phyloP scores from a whole-genome alignment of 2,797 vertebrate species.

The Acipenser transmontanus region DNA sequence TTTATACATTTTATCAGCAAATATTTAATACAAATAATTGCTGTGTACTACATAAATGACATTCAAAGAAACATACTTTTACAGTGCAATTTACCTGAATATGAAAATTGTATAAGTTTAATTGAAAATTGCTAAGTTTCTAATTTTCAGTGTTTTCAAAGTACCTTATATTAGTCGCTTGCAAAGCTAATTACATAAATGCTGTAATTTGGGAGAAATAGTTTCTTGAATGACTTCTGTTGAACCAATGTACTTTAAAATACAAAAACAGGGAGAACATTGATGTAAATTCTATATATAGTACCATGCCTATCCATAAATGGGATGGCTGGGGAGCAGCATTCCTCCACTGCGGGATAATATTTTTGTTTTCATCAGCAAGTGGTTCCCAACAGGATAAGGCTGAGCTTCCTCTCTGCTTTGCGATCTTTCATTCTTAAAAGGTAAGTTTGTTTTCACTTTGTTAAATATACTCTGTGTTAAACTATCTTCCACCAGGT shows the following conservation, averaged over 20 bases:
- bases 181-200: too few species aligned
- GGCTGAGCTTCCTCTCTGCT: constrained; percentile 53
- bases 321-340: constrained; percentile 70
- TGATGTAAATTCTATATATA: constrained; percentile 86
- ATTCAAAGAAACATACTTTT: too few species aligned
- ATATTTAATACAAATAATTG: too few species aligned
- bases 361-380: constrained; percentile 77
- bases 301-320: constrained; percentile 80
- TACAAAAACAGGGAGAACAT: constrained; percentile 51
- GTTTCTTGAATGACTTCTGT: too few species aligned
- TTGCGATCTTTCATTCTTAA: constrained; percentile 52
- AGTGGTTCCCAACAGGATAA: constrained; percentile 61
- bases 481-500: constrained; percentile 2
- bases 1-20: too few species aligned
- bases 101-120: too few species aligned
- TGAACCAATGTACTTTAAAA: constrained; percentile 12
- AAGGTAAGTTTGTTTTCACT: constrained; percentile 66
- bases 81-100: too few species aligned
- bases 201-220: too few species aligned
- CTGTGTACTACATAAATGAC: too few species aligned
- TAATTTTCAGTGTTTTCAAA: too few species aligned
- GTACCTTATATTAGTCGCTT: too few species aligned
- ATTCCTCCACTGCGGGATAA: constrained; percentile 68
- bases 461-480: constrained; percentile 14
- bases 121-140: too few species aligned